phyloP scores from a whole-genome alignment of 1,140 invertebrate genomes.

The Streblospio benedicti region DNA sequence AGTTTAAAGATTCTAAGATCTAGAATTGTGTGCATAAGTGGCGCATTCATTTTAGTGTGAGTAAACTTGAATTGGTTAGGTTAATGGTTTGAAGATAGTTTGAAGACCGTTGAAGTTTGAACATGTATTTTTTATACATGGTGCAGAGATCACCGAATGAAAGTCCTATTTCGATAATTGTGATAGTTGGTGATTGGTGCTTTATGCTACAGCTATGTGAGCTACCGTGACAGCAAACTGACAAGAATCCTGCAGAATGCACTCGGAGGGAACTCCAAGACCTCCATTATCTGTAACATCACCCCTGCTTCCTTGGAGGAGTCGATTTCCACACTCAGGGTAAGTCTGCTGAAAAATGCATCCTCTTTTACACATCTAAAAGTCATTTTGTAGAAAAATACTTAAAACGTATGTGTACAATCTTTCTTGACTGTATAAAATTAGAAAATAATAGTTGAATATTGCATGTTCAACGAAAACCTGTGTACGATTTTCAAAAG shows the following conservation, averaged over 20 bases:
- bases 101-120: too few species aligned
- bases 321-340: slow-evolving; percentile 54
- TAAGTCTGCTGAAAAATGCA: slow-evolving; percentile 18
- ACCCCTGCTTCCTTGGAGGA: slow-evolving; percentile 57
- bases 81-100: too few species aligned
- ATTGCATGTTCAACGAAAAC: not conserved
- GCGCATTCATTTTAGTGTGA: too few species aligned
- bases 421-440: not conserved
- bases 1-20: too few species aligned
- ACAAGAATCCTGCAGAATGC: slow-evolving; percentile 58
- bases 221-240: slow-evolving; percentile 55
- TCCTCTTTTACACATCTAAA: not conserved
- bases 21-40: too few species aligned
- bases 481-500: not conserved
- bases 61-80: too few species aligned
- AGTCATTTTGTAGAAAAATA: not conserved
- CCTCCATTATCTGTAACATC: slow-evolving; percentile 55
- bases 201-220: slow-evolving; percentile 39
- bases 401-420: not conserved
- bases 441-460: not conserved
- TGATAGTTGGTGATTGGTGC: too few species aligned
- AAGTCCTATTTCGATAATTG: too few species aligned
- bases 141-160: too few species aligned
- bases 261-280: slow-evolving; percentile 58
- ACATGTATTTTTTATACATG: too few species aligned